These are phyloP conservation scores for Hiodon tergisus DNA, from an alignment of 2,113 vertebrate genomes.

Conservation along the genomic window DNA sequence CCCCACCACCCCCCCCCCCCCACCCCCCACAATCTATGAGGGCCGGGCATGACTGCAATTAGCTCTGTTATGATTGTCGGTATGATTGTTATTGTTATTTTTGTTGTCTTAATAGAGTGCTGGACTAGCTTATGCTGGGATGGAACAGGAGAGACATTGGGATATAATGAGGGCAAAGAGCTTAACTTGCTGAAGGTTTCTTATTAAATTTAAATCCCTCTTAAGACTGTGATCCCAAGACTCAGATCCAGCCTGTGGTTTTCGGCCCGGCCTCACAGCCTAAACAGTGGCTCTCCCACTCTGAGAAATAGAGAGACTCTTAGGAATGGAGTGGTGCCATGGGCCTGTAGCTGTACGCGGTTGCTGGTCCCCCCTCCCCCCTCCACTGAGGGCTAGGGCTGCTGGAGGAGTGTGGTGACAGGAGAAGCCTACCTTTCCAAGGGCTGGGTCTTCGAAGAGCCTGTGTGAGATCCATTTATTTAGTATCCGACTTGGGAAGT, in stretches of 20 bases:
- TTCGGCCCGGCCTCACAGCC: slow-evolving; percentile 30
- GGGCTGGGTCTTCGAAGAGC: background rate
- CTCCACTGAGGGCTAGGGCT: too few species aligned
- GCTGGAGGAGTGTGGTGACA: too few species aligned
- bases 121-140: background rate
- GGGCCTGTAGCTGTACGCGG: too few species aligned
- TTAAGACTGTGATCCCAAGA: slow-evolving; percentile 16
- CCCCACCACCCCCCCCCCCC: too few species aligned
- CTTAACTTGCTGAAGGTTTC: slow-evolving; percentile 38
- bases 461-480: background rate
- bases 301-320: background rate
- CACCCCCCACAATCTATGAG: too few species aligned
- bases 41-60: background rate
- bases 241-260: slow-evolving; percentile 37
- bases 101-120: slow-evolving; percentile 9
- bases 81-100: slow-evolving; percentile 9
- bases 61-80: slow-evolving; percentile 8
- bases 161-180: slow-evolving; percentile 39
- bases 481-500: background rate
- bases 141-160: slow-evolving; percentile 12
- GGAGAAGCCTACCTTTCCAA: too few species aligned
- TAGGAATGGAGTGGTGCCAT: too few species aligned
- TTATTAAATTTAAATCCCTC: slow-evolving; percentile 51
- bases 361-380: too few species aligned
- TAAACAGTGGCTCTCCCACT: slow-evolving; percentile 17